A percentile compares a stretch with the other conserved stretches of the same genome.
Conservation (phyloP, 2,797 vertebrate species). For the Chaetophractus vellerosus region DNA sequence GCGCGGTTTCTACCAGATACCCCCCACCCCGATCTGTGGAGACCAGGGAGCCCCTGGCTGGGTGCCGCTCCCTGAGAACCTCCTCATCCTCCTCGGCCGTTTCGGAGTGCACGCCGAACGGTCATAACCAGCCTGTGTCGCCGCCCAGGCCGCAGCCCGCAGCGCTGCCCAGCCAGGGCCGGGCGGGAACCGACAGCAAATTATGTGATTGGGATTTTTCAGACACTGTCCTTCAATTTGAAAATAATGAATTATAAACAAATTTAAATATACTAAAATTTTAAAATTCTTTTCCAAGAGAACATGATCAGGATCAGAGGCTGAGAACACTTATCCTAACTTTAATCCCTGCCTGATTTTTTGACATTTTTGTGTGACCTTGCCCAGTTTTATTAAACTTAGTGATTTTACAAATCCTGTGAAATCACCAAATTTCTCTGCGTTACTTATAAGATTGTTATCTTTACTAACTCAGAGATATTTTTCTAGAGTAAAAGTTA, state of each 20-base stretch:
- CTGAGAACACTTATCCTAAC: neutral
- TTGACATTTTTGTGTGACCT: neutral
- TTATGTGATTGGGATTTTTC: conserved; percentile 57
- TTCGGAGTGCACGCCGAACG: no score
- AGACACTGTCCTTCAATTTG: conserved; percentile 65
- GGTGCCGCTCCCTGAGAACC: no score
- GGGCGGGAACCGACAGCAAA: no score
- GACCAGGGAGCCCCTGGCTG: no score
- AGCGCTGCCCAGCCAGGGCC: no score
- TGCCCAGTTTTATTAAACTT: conserved; percentile 7
- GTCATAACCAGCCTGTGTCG: no score
- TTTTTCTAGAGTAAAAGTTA: conserved; percentile 62
- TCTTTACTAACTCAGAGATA: conserved; percentile 45
- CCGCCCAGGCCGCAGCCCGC: no score
- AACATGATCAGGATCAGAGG: neutral
- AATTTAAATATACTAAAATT: conserved; percentile 61
- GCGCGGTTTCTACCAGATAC: no score
- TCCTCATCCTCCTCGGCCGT: no score
- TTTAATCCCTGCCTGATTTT: neutral
- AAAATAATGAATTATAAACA: conserved; percentile 58
- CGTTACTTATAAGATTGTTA: conserved; percentile 52
- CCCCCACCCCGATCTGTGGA: no score
- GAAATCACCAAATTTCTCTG: conserved; percentile 47
- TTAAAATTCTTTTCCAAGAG: neutral
- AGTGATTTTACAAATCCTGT: conserved; percentile 61